Conservation (phyloP, 2,888 invertebrate species). For the Drosophila ezoana region DNA sequence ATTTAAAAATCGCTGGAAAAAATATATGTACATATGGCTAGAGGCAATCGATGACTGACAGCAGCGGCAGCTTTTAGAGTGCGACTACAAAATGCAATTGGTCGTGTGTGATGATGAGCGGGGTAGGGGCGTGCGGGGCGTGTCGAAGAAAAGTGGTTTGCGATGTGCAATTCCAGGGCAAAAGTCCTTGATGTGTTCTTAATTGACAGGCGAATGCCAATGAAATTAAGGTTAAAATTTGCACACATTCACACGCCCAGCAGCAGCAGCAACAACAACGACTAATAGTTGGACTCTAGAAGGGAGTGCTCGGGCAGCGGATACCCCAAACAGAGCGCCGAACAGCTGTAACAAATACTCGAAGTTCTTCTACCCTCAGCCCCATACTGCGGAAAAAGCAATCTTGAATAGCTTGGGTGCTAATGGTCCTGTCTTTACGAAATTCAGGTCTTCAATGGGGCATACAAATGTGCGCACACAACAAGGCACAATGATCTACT, state of each 20-base stretch:
- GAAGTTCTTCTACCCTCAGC: no score
- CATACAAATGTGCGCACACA: no score
- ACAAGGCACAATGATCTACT: no score
- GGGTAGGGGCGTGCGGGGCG: not conserved
- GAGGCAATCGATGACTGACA: slow-evolving; percentile 19
- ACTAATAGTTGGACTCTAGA: not conserved
- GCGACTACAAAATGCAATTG: slow-evolving; percentile 39
- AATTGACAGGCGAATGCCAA: slow-evolving; percentile 71
- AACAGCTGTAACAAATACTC: no score
- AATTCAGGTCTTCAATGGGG: no score
- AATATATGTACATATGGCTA: not conserved
- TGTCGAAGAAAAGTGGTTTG: not conserved
- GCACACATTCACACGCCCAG: slow-evolving; percentile 14
- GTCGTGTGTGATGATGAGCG: not conserved
- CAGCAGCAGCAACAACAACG: slow-evolving; percentile 6
- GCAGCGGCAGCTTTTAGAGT: slow-evolving; percentile 21
- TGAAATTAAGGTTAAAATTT: slow-evolving; percentile 59
- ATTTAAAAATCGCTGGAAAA: not conserved
- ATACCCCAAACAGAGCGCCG: no score
- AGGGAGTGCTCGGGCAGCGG: no score
- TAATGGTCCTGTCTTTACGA: no score
- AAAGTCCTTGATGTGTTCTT: slow-evolving; percentile 61
- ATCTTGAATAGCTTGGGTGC: no score
- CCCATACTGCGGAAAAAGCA: no score
- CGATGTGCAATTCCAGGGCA: slow-evolving; percentile 21